phyloP scores from a whole-genome alignment of 2,113 vertebrate genomes.

The Zosterops lateralis region DNA sequence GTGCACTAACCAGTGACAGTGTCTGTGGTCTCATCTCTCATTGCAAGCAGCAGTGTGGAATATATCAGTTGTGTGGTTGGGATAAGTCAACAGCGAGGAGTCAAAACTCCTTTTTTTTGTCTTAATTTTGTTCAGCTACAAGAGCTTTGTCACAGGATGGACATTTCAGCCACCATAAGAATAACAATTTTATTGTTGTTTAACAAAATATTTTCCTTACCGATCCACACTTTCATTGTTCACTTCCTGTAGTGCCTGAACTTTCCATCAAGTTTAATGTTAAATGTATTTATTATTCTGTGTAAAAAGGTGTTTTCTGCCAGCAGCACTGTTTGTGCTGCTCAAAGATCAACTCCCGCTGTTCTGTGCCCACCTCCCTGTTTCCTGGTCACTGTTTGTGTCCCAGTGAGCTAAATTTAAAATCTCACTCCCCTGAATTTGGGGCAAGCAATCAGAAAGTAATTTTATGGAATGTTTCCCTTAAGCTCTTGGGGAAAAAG shows the following conservation, averaged over 20 bases:
- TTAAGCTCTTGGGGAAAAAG: neutral
- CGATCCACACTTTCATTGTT: neutral
- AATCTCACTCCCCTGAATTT: neutral
- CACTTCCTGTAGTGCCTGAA: rapidly evolving
- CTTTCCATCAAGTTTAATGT: neutral
- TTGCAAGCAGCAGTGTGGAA: neutral
- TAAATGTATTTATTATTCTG: neutral
- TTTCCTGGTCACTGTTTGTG: neutral
- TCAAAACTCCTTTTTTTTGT: rapidly evolving
- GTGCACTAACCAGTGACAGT: too few species aligned
- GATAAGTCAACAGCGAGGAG: neutral
- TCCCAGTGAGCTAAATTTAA: neutral
- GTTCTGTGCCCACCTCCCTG: neutral
- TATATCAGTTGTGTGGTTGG: rapidly evolving
- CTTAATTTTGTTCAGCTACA: neutral
- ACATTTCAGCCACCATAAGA: neutral
- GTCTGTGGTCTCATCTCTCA: neutral
- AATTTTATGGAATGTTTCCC: neutral
- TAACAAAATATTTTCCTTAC: neutral
- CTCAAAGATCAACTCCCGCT: rapidly evolving
- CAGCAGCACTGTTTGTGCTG: neutral
- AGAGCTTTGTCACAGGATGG: neutral
- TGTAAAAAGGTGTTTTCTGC: neutral
- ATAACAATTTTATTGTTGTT: neutral
- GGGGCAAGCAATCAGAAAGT: neutral